Conservation (phyloP, 2,888 invertebrate species). For the Dioctria rufipes region DNA sequence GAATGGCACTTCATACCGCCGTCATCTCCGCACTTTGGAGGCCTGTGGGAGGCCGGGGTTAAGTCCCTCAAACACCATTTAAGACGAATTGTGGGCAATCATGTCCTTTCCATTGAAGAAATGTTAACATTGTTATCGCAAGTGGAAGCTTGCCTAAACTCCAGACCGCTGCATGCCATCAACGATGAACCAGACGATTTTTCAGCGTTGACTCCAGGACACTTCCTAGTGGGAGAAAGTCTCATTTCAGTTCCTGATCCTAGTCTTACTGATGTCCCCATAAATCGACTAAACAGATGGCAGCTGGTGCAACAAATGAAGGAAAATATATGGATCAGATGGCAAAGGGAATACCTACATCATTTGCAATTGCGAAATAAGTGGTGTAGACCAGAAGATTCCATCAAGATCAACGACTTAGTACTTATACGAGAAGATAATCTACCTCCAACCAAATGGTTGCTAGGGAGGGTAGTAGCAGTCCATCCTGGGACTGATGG, state of each 20-base stretch:
- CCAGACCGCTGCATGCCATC: conserved; percentile 7
- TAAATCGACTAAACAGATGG: too few species aligned
- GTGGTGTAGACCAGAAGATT: too few species aligned
- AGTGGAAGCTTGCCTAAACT: conserved; percentile 22
- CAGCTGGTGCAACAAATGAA: too few species aligned
- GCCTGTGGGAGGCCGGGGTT: conserved; percentile 52
- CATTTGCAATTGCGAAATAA: too few species aligned
- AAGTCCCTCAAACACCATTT: conserved; percentile 37
- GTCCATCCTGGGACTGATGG: too few species aligned
- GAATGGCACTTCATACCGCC: conserved; percentile 65
- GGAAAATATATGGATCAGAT: too few species aligned
- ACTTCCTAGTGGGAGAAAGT: neutral
- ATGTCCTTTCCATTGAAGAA: conserved; percentile 15
- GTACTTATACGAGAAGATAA: too few species aligned
- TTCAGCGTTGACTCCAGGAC: conserved; percentile 1
- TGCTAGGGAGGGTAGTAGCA: too few species aligned
- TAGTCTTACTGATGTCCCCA: too few species aligned
- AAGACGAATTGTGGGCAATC: neutral
- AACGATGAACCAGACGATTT: conserved; percentile 4
- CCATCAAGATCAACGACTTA: too few species aligned
- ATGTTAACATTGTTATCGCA: conserved; percentile 17
- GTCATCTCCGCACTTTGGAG: conserved; percentile 63
- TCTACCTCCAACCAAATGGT: too few species aligned
- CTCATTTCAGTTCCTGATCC: conserved; percentile 9
- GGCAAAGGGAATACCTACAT: too few species aligned